phyloP scores from a whole-genome alignment of 1,140 invertebrate genomes.

The Drosophila ohnishii region DNA sequence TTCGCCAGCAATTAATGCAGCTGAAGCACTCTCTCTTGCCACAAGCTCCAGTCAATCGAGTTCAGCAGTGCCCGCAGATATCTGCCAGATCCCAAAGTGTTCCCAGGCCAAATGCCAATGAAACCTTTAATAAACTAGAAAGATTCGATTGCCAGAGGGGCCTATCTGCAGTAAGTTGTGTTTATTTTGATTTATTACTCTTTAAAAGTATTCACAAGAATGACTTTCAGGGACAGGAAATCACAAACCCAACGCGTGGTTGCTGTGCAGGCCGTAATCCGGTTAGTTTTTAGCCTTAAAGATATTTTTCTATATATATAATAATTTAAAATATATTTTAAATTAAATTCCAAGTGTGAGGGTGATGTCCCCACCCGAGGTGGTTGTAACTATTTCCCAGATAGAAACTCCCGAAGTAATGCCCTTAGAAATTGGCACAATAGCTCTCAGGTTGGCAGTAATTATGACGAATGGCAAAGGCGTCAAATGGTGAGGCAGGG shows the following conservation, averaged over 20 bases:
- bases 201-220: neutral
- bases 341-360: neutral
- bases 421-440: neutral
- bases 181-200: too few relatives aligned
- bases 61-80: neutral
- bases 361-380: neutral
- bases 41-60: neutral
- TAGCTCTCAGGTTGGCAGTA: conserved; percentile 6
- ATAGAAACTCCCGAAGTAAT: neutral
- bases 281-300: neutral
- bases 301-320: neutral
- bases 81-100: conserved; percentile 12
- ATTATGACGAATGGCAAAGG: conserved; percentile 21
- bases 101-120: neutral
- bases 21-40: neutral
- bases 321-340: neutral
- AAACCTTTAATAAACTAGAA: neutral
- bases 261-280: neutral
- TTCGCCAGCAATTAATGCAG: neutral
- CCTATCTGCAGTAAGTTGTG: neutral
- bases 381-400: neutral
- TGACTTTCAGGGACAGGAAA: neutral
- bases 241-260: neutral
- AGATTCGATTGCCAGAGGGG: neutral
- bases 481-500: neutral